Percentiles rank a stretch among this genome's conserved stretches.
Evolutionary conservation across 1,140 invertebrate species (phyloP).

Genomic region (Holcopasites calliopsidis): DNA sequence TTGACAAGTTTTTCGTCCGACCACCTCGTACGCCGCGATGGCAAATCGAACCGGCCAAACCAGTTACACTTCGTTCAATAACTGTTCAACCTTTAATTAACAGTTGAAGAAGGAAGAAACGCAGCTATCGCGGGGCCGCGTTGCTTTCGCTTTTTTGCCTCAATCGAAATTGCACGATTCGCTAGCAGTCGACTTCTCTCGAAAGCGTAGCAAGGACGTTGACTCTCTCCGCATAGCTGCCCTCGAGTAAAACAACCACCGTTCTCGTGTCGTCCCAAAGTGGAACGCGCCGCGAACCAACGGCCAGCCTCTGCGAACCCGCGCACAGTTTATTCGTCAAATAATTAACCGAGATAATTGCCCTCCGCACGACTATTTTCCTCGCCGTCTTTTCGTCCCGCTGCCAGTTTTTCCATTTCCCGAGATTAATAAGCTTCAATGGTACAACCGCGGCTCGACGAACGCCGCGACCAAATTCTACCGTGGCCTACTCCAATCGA

Average conservation of each 20-base stretch:
- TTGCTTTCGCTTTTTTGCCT: too few species aligned
- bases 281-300: neutral
- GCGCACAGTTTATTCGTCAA: constrained; percentile 6
- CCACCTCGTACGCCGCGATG: too few species aligned
- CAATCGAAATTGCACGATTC: neutral
- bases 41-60: too few species aligned
- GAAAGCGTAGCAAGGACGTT: neutral
- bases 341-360: constrained; percentile 27
- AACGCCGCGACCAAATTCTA: constrained; percentile 1
- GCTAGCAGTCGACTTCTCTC: neutral
- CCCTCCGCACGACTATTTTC: neutral
- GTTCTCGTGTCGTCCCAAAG: neutral
- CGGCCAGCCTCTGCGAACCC: neutral
- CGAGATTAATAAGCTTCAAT: neutral
- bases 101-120: too few species aligned
- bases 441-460: neutral
- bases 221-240: neutral
- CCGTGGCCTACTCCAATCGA: neutral
- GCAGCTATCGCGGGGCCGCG: neutral
- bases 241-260: constrained; percentile 4
- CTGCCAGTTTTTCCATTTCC: too few species aligned
- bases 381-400: neutral
- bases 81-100: too few species aligned
- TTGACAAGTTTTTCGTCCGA: too few species aligned
- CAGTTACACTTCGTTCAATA: too few species aligned